phyloP scores from a whole-genome alignment of 1,140 invertebrate genomes.

The Euwallacea fornicatus region DNA sequence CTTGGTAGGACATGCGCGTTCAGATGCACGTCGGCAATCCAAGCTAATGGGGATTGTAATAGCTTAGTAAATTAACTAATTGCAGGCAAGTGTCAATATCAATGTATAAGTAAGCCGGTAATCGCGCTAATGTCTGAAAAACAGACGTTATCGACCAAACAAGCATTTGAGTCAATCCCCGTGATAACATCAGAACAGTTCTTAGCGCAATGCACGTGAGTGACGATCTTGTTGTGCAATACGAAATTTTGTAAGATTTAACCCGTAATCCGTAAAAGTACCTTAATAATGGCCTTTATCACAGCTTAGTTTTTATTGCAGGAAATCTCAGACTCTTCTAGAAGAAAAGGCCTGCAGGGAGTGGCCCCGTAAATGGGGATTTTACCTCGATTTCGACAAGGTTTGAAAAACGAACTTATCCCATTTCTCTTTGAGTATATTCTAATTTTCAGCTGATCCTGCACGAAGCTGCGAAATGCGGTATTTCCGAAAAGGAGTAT shows the following conservation, averaged over 20 bases:
- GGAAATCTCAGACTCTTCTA: slow-evolving; percentile 32
- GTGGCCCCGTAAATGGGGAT: slow-evolving; percentile 41
- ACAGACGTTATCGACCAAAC: no score
- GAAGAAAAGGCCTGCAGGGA: slow-evolving; percentile 38
- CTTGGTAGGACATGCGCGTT: no score
- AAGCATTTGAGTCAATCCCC: no score
- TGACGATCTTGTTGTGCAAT: neutral
- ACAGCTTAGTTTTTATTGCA: slow-evolving; percentile 14
- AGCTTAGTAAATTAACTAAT: neutral
- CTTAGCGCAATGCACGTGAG: neutral
- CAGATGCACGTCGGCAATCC: no score
- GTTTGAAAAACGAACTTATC: slow-evolving; percentile 18
- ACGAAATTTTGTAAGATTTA: neutral
- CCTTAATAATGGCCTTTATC: no score
- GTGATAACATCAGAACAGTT: no score
- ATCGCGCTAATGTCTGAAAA: no score
- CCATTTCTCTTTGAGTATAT: neutral
- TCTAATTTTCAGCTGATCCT: slow-evolving; percentile 6
- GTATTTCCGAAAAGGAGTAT: slow-evolving; percentile 25
- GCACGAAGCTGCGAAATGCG: slow-evolving; percentile 27
- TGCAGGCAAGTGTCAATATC: no score
- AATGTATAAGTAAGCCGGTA: no score
- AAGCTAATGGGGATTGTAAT: neutral
- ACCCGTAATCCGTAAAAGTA: no score
- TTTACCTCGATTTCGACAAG: slow-evolving; percentile 37